These are phyloP conservation scores for Zophobas morio DNA, from an alignment of 1,140 invertebrate genomes.

Conservation along the genomic window DNA sequence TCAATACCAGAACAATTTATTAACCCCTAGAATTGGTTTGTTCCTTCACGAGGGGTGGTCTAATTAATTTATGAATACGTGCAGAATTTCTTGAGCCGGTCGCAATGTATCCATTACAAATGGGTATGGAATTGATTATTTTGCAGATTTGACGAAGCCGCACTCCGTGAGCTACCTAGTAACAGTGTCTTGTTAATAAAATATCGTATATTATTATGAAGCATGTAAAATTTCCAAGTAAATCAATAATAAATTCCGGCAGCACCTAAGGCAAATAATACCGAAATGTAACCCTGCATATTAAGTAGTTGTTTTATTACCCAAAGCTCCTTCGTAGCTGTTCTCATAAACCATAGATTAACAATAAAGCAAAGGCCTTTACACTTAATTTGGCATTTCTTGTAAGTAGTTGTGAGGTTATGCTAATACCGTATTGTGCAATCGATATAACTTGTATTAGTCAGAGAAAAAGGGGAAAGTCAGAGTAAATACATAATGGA, in stretches of 20 bases:
- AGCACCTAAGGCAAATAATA: not conserved
- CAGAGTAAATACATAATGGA: conserved; percentile 37
- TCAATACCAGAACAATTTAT: no score
- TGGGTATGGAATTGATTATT: not conserved
- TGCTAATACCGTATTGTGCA: conserved; percentile 35
- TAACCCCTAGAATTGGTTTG: no score
- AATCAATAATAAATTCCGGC: not conserved
- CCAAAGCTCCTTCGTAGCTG: not conserved
- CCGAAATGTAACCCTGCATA: not conserved
- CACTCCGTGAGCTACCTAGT: conserved; percentile 24
- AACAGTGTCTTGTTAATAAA: not conserved
- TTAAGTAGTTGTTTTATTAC: not conserved
- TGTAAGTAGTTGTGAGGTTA: not conserved
- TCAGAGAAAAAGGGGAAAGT: conserved; percentile 41
- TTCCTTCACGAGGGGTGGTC: no score
- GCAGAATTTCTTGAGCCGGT: not conserved
- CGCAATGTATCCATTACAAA: not conserved
- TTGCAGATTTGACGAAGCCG: conserved; percentile 11
- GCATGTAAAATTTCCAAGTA: not conserved
- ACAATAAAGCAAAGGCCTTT: no score
- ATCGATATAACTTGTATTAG: conserved; percentile 33
- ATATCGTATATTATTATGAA: not conserved
- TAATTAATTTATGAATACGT: not conserved
- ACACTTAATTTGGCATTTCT: no score
- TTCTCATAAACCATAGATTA: no score